Conservation (phyloP, 1,140 invertebrate species). For the Dysdera silvatica region DNA sequence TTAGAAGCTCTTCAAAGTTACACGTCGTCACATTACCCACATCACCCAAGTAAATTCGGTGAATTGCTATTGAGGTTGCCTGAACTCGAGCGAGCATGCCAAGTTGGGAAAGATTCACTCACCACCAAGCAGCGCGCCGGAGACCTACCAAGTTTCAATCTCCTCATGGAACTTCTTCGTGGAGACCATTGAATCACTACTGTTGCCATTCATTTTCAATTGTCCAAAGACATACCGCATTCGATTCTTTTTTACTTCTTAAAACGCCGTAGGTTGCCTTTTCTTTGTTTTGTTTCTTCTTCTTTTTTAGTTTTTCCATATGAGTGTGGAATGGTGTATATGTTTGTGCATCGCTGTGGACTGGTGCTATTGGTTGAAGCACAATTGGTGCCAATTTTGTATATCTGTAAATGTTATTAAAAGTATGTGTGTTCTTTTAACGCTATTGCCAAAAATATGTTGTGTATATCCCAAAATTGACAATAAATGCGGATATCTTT, state of each 20-base stretch:
- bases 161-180: constrained; percentile 87
- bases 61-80: constrained; percentile 85
- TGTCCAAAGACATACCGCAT: constrained; percentile 9
- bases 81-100: constrained; percentile 86
- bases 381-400: constrained; percentile 29
- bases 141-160: constrained; percentile 79
- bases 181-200: constrained; percentile 53
- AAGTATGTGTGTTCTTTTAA: constrained; percentile 10
- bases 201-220: constrained; percentile 25
- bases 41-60: constrained; percentile 88
- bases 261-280: background rate
- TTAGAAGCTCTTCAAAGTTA: constrained; percentile 86
- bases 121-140: constrained; percentile 74
- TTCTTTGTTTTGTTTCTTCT: constrained; percentile 3
- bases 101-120: constrained; percentile 87
- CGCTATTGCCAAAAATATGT: constrained; percentile 25
- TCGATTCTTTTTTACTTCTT: background rate
- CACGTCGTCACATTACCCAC: constrained; percentile 80
- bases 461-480: background rate
- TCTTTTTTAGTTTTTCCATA: background rate
- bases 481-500: background rate
- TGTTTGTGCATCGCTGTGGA: constrained; percentile 25
- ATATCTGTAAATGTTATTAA: constrained; percentile 27
- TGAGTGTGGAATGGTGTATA: constrained; percentile 1
- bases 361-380: constrained; percentile 26